A percentile compares a stretch with the other conserved stretches of the same genome.
Evolutionary conservation across 2,888 invertebrate species (phyloP).

Genomic region (Spodoptera picta): DNA sequence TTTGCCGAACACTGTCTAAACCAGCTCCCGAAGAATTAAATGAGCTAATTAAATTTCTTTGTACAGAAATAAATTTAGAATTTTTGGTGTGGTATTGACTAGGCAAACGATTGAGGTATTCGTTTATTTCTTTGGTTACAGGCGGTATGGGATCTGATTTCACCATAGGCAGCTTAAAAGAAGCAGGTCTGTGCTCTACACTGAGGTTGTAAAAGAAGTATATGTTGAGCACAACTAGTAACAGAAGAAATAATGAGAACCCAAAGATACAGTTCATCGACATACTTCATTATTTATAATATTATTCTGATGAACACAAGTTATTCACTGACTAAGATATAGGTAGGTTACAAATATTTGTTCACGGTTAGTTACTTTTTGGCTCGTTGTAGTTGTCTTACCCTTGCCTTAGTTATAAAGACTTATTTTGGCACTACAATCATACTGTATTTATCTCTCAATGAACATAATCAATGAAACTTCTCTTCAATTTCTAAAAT

Average conservation of each 20-base stretch:
- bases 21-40: slow-evolving; percentile 77
- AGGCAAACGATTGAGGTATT: slow-evolving; percentile 79
- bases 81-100: slow-evolving; percentile 76
- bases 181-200: slow-evolving; percentile 65
- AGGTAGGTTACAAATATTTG: slow-evolving; percentile 4
- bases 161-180: slow-evolving; percentile 67
- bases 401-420: slow-evolving; percentile 23
- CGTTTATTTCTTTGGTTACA: slow-evolving; percentile 77
- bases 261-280: slow-evolving; percentile 84
- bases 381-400: slow-evolving; percentile 36
- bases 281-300: slow-evolving; percentile 64
- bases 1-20: slow-evolving; percentile 68
- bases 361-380: slow-evolving; percentile 31
- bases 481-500: too few relatives aligned
- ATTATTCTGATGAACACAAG: not conserved
- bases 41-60: slow-evolving; percentile 70
- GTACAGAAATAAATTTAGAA: slow-evolving; percentile 69
- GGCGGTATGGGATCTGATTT: slow-evolving; percentile 70
- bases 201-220: slow-evolving; percentile 82
- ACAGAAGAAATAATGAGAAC: slow-evolving; percentile 79
- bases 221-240: slow-evolving; percentile 80
- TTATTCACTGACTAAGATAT: slow-evolving; percentile 12
- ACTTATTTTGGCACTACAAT: slow-evolving; percentile 31
- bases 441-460: not conserved
- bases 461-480: too few relatives aligned